These are phyloP conservation scores for Corythornis vintsioides DNA, from an alignment of 2,113 vertebrate species.

Conservation along the genomic window DNA sequence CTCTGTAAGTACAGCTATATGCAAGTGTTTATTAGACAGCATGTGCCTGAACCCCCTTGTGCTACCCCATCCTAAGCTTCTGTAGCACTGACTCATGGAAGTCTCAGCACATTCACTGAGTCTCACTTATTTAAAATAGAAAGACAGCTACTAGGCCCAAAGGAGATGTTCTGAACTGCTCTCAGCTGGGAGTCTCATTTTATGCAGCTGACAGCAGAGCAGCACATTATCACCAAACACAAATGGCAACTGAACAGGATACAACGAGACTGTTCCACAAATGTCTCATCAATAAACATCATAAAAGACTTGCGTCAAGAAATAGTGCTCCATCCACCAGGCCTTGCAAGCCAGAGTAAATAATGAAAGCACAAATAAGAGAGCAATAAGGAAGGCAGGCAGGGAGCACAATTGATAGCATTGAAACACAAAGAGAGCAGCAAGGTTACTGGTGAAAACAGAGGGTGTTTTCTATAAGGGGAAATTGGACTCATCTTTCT, in stretches of 20 bases:
- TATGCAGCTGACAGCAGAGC: not conserved
- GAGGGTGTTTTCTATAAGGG: not conserved
- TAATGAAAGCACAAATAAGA: constrained; percentile 29
- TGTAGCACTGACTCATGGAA: not conserved
- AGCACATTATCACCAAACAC: not conserved
- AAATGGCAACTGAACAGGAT: not conserved
- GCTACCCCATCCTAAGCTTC: not conserved
- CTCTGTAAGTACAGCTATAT: not conserved
- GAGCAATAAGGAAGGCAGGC: constrained; percentile 45
- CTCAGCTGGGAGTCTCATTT: not conserved
- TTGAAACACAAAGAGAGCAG: constrained; percentile 8
- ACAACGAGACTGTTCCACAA: not conserved
- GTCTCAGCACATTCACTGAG: not conserved
- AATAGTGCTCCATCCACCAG: not conserved
- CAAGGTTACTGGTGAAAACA: constrained; percentile 26
- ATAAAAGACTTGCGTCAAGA: constrained; percentile 31
- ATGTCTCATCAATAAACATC: constrained; percentile 44
- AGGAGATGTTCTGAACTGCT: constrained; percentile 5
- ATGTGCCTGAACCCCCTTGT: not conserved
- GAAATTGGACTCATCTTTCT: not conserved
- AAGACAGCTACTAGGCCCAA: not conserved
- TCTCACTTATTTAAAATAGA: not conserved
- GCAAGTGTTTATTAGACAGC: not conserved
- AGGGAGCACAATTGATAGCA: not conserved
- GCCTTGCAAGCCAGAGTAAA: not conserved